phyloP scores from a whole-genome alignment of 2,113 vertebrate genomes.

The Amazona guildingii region DNA sequence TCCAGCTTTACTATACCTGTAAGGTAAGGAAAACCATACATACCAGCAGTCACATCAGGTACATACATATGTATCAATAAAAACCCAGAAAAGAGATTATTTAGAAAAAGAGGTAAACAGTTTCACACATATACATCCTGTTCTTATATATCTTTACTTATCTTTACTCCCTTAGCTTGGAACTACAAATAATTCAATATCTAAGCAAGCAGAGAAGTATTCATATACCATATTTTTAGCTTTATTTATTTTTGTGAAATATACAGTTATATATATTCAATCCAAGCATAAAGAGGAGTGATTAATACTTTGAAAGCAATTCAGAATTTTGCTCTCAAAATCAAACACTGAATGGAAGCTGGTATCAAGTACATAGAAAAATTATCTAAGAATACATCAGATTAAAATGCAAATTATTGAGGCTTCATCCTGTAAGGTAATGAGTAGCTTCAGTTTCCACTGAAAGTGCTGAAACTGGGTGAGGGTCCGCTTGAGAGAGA shows the following conservation, averaged over 20 bases:
- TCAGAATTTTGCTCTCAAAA: not conserved
- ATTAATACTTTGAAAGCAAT: not conserved
- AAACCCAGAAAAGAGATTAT: not conserved
- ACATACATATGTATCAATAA: not conserved
- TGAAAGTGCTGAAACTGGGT: not conserved
- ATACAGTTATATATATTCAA: not conserved
- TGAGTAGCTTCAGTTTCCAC: not conserved
- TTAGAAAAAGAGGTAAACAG: not conserved
- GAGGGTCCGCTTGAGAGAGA: not conserved
- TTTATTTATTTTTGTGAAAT: not conserved
- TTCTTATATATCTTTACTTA: not conserved
- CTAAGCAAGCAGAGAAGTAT: not conserved
- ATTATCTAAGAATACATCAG: not conserved
- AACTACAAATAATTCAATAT: not conserved
- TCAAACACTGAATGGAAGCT: not conserved
- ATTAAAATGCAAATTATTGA: not conserved
- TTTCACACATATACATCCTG: not conserved
- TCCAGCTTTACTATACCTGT: not conserved
- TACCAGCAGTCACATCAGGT: not conserved
- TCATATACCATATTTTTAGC: not conserved
- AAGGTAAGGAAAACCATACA: not conserved
- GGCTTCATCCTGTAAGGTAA: not conserved
- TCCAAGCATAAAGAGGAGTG: not conserved
- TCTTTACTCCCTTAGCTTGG: not conserved
- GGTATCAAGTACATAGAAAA: not conserved